Evolutionary conservation across 2,888 invertebrate genomes (phyloP).

Genomic region (Volucella zonaria): DNA sequence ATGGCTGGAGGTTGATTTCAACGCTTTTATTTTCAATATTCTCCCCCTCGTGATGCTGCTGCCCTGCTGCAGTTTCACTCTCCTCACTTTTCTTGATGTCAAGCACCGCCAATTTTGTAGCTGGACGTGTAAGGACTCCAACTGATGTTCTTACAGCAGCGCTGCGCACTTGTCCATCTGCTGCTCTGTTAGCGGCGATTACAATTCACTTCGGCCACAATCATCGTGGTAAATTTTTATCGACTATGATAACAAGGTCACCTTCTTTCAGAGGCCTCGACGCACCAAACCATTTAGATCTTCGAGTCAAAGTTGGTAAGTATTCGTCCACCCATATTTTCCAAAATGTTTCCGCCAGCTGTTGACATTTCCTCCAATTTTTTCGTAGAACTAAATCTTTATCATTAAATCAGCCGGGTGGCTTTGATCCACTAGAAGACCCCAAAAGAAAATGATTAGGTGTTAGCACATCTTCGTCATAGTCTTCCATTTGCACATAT

Average conservation of each 20-base stretch:
- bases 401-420: constrained; percentile 46
- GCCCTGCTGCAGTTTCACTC: constrained; percentile 11
- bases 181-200: too few relatives aligned
- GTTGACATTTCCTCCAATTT: constrained; percentile 54
- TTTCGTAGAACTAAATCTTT: constrained; percentile 41
- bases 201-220: constrained; percentile 8
- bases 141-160: constrained; percentile 31
- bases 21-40: not conserved
- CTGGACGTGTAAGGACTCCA: constrained; percentile 37
- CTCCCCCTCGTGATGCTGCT: constrained; percentile 5
- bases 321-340: constrained; percentile 68
- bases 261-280: constrained; percentile 41
- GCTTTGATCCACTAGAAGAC: constrained; percentile 45
- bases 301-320: constrained; percentile 62
- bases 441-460: not conserved
- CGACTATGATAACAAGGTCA: constrained; percentile 67
- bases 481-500: constrained; percentile 44
- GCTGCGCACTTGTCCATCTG: constrained; percentile 21
- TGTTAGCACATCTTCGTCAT: constrained; percentile 71
- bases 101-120: constrained; percentile 44
- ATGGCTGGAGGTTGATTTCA: not conserved
- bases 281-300: constrained; percentile 62
- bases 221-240: constrained; percentile 38
- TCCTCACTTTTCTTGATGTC: constrained; percentile 1
- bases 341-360: constrained; percentile 62